Base-by-base conservation (phyloP, 2,797 vertebrate species). In the Hippoglossus hippoglossus region DNA sequence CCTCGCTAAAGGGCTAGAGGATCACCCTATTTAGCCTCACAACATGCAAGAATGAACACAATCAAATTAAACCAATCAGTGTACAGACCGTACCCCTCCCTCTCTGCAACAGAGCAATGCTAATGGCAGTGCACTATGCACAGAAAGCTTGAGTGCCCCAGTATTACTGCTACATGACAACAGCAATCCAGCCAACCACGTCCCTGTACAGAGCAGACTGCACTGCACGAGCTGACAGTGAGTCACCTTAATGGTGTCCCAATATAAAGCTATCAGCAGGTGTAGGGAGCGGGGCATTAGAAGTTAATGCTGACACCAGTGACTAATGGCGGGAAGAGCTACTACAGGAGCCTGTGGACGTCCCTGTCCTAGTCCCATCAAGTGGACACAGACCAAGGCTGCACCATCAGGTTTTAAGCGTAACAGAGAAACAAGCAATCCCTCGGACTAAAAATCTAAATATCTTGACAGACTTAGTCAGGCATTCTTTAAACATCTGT, bases 41-140 rank as follows among this genome's bases (percentile, higher is more conserved):
- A 79, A 73, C 87, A 89, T 85, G 88, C 84, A 87, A 81, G 81
- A 81, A 74, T 73, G 78, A 83, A 79, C 86, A 75, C 84, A 83
- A 86, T 89, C 77, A 84, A 87, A 88, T 87, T 80, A 83, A 80
- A 83, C 63, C 76, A 80, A 87, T 90, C 67, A 69, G 73, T 55
- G 75, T 49, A 66, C 67, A 77, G 67, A 75, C 83, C 41, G 52
- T 34, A 71, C 22, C 54, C 34, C 67, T 73, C 56, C 41, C 75
- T 59, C 47, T 67, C 57, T 66, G 75, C 49, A 77, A 64, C 4
- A 71, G 6, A 75, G 70, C 71, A 75, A 79, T 15, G 54, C 65
- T 81, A 89, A 91, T 84, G 77, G 71, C 56, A 54, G 52, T 64
- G 71, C 79, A 71, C 53, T 52, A 49, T 53, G 83, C 62, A 60